Evolutionary conservation across 2,888 invertebrate species (phyloP).

Genomic region (Julus scandinavius): DNA sequence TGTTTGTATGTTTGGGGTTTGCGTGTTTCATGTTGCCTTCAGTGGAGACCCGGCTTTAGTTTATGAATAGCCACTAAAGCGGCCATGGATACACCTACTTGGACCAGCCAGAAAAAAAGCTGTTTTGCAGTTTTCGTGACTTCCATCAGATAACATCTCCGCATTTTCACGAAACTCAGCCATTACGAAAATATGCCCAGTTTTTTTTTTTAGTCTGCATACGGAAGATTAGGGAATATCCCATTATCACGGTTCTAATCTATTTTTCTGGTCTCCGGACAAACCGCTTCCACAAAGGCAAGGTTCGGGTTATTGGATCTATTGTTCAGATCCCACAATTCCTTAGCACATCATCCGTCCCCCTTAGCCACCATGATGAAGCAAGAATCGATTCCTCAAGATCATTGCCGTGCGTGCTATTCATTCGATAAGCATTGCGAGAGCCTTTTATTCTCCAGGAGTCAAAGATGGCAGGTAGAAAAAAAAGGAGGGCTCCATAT

Average conservation of each 20-base stretch:
- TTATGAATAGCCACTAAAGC: not conserved
- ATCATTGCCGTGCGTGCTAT: constrained; percentile 5
- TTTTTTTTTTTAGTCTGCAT: not conserved
- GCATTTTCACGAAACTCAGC: constrained; percentile 11
- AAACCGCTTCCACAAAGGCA: not conserved
- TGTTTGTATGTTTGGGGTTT: no score
- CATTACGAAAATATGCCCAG: not conserved
- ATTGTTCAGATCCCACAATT: constrained; percentile 5
- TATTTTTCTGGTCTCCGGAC: not conserved
- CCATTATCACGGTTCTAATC: constrained; percentile 24
- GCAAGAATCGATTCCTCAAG: constrained; percentile 15
- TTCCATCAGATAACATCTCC: not conserved
- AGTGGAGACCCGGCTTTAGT: not conserved
- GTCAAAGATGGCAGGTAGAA: constrained; percentile 1
- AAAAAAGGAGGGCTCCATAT: constrained; percentile 8
- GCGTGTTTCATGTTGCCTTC: no score
- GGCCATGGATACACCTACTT: not conserved
- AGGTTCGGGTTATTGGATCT: constrained; percentile 24
- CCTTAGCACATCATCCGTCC: not conserved
- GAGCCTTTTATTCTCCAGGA: not conserved
- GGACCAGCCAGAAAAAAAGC: not conserved
- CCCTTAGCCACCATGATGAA: constrained; percentile 11
- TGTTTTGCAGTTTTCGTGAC: not conserved
- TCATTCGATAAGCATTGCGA: constrained; percentile 11
- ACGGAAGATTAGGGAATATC: constrained; percentile 20